These are phyloP conservation scores for Rhinoptilus africanus DNA, from an alignment of 2,113 vertebrate genomes.

Conservation along the genomic window DNA sequence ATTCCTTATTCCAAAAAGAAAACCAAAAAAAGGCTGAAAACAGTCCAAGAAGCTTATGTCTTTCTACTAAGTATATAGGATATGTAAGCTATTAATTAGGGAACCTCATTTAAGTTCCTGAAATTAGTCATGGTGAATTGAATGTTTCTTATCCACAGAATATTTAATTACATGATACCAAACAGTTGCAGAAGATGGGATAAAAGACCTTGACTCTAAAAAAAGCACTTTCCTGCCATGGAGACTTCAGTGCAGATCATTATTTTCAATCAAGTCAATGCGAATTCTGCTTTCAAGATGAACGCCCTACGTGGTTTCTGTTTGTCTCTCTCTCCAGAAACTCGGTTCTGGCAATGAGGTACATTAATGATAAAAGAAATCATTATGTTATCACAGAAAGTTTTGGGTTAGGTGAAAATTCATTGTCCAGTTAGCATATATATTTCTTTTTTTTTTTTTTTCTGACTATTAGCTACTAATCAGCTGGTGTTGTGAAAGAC, in stretches of 20 bases:
- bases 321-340: not conserved
- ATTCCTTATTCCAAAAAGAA: not conserved
- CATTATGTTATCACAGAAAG: not conserved
- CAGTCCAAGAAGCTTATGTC: not conserved
- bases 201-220: not conserved
- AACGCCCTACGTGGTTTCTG: fast-evolving
- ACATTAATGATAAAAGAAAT: not conserved
- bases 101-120: not conserved
- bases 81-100: not conserved
- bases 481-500: not conserved
- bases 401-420: not conserved
- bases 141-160: not conserved
- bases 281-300: not conserved
- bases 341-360: not conserved
- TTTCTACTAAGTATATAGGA: not conserved
- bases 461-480: not conserved
- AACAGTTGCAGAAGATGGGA: not conserved
- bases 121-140: not conserved
- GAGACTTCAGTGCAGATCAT: not conserved
- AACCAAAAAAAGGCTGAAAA: not conserved
- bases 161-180: not conserved
- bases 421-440: not conserved
- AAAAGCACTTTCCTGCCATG: not conserved
- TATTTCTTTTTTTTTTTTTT: not conserved
- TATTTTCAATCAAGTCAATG: not conserved